Conservation (phyloP, 2,113 vertebrate genomes). For the Hemibagrus wyckioides region DNA sequence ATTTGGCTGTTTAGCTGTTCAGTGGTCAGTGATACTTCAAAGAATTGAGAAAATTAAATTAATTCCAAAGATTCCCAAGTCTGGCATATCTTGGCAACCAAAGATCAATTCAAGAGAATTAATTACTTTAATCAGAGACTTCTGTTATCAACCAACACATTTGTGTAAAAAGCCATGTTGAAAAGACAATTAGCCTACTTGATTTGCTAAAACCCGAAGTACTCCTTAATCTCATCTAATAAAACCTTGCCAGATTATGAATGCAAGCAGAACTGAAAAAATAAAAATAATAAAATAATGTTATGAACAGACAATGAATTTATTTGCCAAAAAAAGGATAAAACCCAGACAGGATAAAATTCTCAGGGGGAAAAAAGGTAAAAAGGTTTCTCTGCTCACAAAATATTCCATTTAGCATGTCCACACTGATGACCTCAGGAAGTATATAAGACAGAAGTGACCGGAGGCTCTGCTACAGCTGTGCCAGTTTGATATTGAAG, state of each 20-base stretch:
- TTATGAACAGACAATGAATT: background rate
- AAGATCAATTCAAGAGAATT: background rate
- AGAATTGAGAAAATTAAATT: background rate
- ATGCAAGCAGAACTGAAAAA: conserved; percentile 30
- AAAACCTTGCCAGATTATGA: conserved; percentile 41
- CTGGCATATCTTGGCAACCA: background rate
- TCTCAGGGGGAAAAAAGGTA: background rate
- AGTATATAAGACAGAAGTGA: background rate
- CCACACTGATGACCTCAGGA: background rate
- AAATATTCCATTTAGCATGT: background rate
- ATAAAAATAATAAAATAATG: background rate
- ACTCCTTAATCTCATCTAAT: background rate
- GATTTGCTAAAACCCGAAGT: background rate
- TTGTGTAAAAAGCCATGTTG: background rate
- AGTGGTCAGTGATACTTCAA: background rate
- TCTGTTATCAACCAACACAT: background rate
- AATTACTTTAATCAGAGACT: background rate
- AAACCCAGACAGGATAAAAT: background rate
- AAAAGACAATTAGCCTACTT: conserved; percentile 13
- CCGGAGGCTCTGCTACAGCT: background rate
- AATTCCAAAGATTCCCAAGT: background rate
- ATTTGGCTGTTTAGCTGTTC: background rate
- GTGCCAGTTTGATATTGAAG: background rate
- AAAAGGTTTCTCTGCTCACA: background rate
- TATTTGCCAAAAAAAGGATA: background rate